phyloP scores from a whole-genome alignment of 2,797 vertebrate species.

The Atherinosoma microstoma region DNA sequence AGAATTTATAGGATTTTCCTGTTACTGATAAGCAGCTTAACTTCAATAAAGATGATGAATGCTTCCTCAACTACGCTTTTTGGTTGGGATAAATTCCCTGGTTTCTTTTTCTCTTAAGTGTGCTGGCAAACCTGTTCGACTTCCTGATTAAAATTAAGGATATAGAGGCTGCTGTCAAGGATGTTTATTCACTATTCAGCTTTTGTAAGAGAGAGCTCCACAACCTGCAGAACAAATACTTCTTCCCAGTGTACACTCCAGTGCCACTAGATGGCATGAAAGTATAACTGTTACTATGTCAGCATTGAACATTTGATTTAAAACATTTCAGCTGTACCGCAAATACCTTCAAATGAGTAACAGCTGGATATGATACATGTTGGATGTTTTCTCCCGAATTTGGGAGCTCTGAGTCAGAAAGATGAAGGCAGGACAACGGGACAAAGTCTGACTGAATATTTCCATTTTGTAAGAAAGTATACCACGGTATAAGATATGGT shows the following conservation, averaged over 20 bases:
- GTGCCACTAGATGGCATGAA: slow-evolving; percentile 61
- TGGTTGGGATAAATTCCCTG: neutral
- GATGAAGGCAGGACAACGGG: neutral
- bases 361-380: slow-evolving; percentile 20
- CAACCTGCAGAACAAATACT: neutral
- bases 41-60: neutral
- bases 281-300: neutral
- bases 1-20: too few relatives aligned
- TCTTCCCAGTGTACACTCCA: neutral
- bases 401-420: slow-evolving; percentile 14
- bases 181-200: neutral
- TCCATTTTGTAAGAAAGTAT: slow-evolving; percentile 13
- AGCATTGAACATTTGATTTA: neutral
- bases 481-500: neutral
- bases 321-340: slow-evolving; percentile 14
- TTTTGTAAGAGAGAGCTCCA: neutral
- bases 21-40: neutral
- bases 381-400: slow-evolving; percentile 9
- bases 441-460: slow-evolving; percentile 31
- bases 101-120: neutral
- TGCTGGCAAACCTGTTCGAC: neutral
- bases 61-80: neutral
- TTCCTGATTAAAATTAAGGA: neutral
- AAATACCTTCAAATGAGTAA: slow-evolving; percentile 40
- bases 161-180: neutral